Evolutionary conservation across 1,140 invertebrate species (phyloP), one percentile per base, ranked within the genome.

Genomic region (Pteromalus puparum): DNA sequence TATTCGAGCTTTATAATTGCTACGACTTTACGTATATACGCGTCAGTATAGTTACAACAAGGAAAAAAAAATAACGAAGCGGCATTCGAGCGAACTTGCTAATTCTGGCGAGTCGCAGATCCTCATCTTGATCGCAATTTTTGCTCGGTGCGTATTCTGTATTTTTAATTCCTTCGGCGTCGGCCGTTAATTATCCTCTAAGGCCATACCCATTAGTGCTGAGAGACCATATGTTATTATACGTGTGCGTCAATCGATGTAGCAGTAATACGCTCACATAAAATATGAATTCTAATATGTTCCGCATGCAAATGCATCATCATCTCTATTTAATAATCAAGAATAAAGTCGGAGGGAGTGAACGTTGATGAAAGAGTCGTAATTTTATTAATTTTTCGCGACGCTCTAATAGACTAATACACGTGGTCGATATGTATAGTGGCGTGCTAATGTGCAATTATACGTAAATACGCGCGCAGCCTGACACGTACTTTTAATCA

Each of bases 171-270:
- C 24, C 24, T 10, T n/a, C 15, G 74, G 26, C 74, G 61, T 77
- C 61, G 48, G 21, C 67, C 74, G 81, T 70, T 77, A 83, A 83
- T 83, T 83, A 77, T 53, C 38, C 1, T 77, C 74, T 77, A 77
- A 83, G 81, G 81, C n/a, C 74, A 6, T 83, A 83, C 61, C 81
- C 24, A 77, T 83, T 70, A 83, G 34, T 4, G 28, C 1, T 7
- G 38, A 6, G 38, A 26, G 15, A 48, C 1, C n/a, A 6, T 38
- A 48, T 77, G 12, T 28, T 76, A 67, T 67, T 82, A 82, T 26
- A 42, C 1, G 24, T n/a, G 2, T 5, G 7, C 61, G 18, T 42
- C 10, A 1, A 42, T 42, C 38, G 38, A 42, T 1, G 38, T 42
- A 34, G 30, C 4, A 34, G 0, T 34, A 34, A 34, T 2, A 34